Evolutionary conservation across 1,140 invertebrate genomes (phyloP), one percentile per base, ranked within the genome.

Genomic region (Amphibalanus amphitrite): DNA sequence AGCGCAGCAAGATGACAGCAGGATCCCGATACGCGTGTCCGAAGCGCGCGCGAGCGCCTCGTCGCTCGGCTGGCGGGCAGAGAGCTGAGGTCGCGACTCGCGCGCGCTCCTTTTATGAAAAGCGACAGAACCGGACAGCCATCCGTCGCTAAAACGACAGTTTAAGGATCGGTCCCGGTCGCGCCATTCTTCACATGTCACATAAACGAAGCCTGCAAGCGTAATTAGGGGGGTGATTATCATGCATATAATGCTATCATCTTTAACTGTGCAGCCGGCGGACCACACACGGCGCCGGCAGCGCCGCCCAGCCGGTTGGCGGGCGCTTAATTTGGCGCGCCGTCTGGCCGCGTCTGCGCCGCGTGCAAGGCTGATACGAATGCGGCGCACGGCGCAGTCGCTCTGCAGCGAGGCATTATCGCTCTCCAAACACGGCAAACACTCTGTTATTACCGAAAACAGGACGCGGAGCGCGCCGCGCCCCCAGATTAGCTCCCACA

Each of bases 221-320:
- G 47, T 59, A 59, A 59, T 59, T 59, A 59, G 47, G 47, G n/a
- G 47, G 47, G 47, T 59, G 47, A 59, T 59, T 59, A 59, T 59
- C 47, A 59, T 59, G 47, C 47, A 59, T 59, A 59, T 59, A 59
- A 59, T 59, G 47, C 47, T 59, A 59, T 59, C 47, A 59, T 59
- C 47, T 59, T 59, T 59, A 59, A 59, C 47, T 59, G 47, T 59
- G 47, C 47, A 59, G 47, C 47, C 20, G 47, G 47, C 47, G 47
- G 47, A 59, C 47, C 47, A 59, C 47, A 6, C 47, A 59, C 6
- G 47, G 23, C 20, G 47, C 47, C 17, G 13, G 20, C 10, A 59
- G 13, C 47, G n/a, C n/a, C n/a, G n/a, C n/a, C n/a, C 47, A 20
- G 47, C 20, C 47, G 47, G 6, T 59, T 59, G 13, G 47, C 47